phyloP scores from a whole-genome alignment of 1,140 invertebrate genomes.

The Pachypsylla venusta region DNA sequence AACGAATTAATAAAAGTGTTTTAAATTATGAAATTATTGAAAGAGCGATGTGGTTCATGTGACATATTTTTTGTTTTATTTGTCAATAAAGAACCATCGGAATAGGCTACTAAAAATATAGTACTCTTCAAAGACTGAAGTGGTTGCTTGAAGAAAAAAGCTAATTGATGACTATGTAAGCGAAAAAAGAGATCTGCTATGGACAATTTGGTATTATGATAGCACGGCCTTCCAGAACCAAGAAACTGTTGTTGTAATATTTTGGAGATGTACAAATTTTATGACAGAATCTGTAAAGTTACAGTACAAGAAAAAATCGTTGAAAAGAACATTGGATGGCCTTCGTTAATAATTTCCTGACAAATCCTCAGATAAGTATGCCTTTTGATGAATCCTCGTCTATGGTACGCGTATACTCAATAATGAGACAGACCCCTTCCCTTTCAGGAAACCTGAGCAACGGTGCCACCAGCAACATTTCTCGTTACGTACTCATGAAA shows the following conservation, averaged over 20 bases:
- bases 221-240: neutral
- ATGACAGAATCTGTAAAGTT: neutral
- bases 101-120: too few relatives aligned
- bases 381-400: neutral
- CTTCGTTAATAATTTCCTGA: neutral
- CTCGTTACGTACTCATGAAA: neutral
- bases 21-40: too few relatives aligned
- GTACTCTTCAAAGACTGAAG: neutral
- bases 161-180: neutral
- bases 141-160: neutral
- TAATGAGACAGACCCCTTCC: neutral
- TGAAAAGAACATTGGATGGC: neutral
- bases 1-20: too few relatives aligned
- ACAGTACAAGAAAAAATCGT: neutral
- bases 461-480: neutral
- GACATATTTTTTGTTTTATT: too few relatives aligned
- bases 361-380: neutral
- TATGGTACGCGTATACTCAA: neutral
- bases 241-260: neutral
- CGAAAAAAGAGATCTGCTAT: neutral
- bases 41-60: too few relatives aligned
- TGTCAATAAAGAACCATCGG: too few relatives aligned
- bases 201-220: neutral
- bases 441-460: neutral
- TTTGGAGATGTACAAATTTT: conserved; percentile 2